Evolutionary conservation across 2,113 vertebrate species (phyloP).

Genomic region (Mola mola): DNA sequence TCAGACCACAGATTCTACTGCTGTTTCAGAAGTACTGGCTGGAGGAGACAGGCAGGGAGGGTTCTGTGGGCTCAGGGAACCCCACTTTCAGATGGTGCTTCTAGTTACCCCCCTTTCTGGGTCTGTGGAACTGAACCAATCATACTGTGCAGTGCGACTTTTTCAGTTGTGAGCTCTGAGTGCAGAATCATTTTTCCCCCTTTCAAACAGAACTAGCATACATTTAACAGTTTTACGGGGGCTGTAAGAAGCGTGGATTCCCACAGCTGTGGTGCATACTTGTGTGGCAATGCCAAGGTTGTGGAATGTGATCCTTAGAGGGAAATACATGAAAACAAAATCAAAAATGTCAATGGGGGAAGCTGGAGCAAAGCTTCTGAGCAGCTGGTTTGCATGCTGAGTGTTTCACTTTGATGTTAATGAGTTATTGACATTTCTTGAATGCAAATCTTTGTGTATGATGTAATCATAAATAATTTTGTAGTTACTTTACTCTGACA

Average conservation of each 20-base stretch:
- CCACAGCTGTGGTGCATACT: constrained; percentile 46
- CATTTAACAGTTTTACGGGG: constrained; percentile 57
- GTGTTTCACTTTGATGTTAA: constrained; percentile 3
- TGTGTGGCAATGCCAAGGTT: constrained; percentile 55
- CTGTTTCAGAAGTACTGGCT: constrained; percentile 52
- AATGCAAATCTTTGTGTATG: constrained; percentile 26
- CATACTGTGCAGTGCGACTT: constrained; percentile 56
- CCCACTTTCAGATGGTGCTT: constrained; percentile 57
- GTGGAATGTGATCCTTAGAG: constrained; percentile 48
- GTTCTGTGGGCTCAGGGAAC: constrained; percentile 44
- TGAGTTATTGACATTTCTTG: constrained; percentile 11
- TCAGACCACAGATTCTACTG: constrained; percentile 42
- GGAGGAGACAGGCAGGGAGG: constrained; percentile 42
- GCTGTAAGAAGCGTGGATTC: constrained; percentile 60
- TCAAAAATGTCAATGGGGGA: constrained; percentile 38
- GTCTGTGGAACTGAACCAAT: constrained; percentile 57
- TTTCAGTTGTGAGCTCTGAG: constrained; percentile 27
- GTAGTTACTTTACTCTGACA: constrained; percentile 11
- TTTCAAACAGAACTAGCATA: constrained; percentile 38
- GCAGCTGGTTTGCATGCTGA: constrained; percentile 43
- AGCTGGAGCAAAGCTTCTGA: constrained; percentile 20
- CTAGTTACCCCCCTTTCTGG: constrained; percentile 26
- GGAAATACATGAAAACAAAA: constrained; percentile 47
- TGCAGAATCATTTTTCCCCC: constrained; percentile 9
- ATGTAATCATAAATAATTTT: constrained; percentile 41